These are phyloP conservation scores for Loris lydekkerianus DNA, from an alignment of 2,797 vertebrate genomes.

Conservation along the genomic window DNA sequence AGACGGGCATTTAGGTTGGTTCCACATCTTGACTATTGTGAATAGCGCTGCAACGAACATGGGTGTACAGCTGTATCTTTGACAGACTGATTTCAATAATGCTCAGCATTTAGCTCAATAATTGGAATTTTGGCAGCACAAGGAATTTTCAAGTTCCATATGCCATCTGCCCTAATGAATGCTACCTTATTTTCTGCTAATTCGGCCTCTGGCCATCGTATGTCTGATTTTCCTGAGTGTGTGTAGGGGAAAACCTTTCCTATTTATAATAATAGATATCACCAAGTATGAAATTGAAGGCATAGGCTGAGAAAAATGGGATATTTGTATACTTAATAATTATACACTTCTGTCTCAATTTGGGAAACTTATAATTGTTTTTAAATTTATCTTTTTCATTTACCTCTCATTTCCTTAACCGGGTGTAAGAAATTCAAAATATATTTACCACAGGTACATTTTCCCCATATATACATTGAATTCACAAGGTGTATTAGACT, in stretches of 20 bases:
- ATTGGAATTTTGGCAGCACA: not conserved
- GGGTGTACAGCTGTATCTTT: not conserved
- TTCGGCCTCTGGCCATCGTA: not conserved
- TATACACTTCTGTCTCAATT: not conserved
- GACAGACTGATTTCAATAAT: slow-evolving; percentile 1
- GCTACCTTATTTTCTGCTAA: not conserved
- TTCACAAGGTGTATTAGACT: not conserved
- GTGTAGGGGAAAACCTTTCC: not conserved
- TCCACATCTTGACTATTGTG: not conserved
- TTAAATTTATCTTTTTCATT: not conserved
- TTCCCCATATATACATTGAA: not conserved
- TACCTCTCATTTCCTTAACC: not conserved
- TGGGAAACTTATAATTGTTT: slow-evolving; percentile 1
- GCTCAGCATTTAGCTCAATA: not conserved
- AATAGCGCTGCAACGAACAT: not conserved
- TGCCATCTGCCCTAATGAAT: not conserved
- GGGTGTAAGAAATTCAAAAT: slow-evolving; percentile 13
- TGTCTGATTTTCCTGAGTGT: not conserved
- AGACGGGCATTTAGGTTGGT: not conserved
- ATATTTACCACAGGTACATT: not conserved
- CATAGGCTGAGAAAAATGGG: not conserved
- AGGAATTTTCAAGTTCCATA: not conserved
- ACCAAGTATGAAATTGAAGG: slow-evolving; percentile 13
- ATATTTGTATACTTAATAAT: slow-evolving; percentile 19
- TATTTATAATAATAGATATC: slow-evolving; percentile 4